Evolutionary conservation across 2,113 vertebrate species (phyloP), one percentile per base, ranked within the genome.

Genomic region (Gymnarchus niloticus): DNA sequence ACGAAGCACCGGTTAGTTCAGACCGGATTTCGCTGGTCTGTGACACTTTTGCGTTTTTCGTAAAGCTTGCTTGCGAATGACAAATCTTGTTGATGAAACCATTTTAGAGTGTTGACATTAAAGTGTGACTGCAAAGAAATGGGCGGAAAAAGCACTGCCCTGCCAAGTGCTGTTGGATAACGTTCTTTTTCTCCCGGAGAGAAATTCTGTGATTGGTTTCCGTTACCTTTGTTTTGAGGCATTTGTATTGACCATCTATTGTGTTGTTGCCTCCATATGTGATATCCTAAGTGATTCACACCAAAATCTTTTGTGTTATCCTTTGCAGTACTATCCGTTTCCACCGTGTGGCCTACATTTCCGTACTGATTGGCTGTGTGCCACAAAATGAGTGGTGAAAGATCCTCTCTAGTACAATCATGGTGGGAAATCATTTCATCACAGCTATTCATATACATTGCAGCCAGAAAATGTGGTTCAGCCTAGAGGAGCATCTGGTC

Each of bases 301-400:
- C 14, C 65, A 41, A 33, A 41, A 48, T 88, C 56, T 84, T 90
- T 88, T 81, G 86, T 65, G 51, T 44, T 48, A 44, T 92, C 87
- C 54, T 93, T 91, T 87, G 87, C 84, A 88, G 46, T 49, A 8
- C 87, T 84, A 85, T 86, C 89, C 87, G 87, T 88, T 87, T 87
- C 86, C 90, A 90, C 46, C 48, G 88, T 73, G 49, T 91, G 89
- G 89, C 89, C 92, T 91, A 93, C 83, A 91, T 93, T 92, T 83
- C 69, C 81, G 61, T 83, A 88, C 84, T 57, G 87, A 81, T 52
- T 41, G 8, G 4, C 81, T 59, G 37, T 23, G 84, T 82, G 83
- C 85, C 25, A 33, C 25, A 87, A 81, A 89, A 90, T 83, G 77
- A 3, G 82, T 88, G 83, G 59, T 88, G 85, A 91, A 88, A 88